Conservation (phyloP, 2,797 vertebrate species). For the Decapterus maruadsi region DNA sequence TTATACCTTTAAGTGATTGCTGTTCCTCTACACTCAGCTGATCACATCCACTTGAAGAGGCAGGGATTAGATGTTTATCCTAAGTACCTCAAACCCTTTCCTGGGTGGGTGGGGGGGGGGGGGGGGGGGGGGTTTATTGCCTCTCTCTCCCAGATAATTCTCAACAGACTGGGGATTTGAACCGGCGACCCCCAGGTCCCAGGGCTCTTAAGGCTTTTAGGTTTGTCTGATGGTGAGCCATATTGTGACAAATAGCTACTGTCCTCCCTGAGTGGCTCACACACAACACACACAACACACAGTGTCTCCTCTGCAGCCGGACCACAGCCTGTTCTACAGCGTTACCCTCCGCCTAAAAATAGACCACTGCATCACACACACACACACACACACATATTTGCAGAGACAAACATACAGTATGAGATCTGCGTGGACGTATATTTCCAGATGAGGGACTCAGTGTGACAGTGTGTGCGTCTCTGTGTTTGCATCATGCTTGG, state of each 20-base stretch:
- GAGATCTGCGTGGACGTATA: slow-evolving; percentile 22
- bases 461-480: slow-evolving; percentile 35
- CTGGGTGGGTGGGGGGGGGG: not conserved
- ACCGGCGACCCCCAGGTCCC: slow-evolving; percentile 32
- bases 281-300: slow-evolving; percentile 42
- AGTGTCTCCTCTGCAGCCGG: slow-evolving; percentile 54
- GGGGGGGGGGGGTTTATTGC: slow-evolving; percentile 34
- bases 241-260: slow-evolving; percentile 53
- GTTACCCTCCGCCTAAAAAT: slow-evolving; percentile 68
- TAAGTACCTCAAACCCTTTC: slow-evolving; percentile 9
- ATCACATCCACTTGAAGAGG: slow-evolving; percentile 21
- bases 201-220: slow-evolving; percentile 34
- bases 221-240: slow-evolving; percentile 38
- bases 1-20: too few relatives aligned
- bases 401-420: not conserved
- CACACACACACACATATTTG: not conserved
- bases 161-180: slow-evolving; percentile 37
- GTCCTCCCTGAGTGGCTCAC: slow-evolving; percentile 47
- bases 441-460: slow-evolving; percentile 25
- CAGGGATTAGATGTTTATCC: slow-evolving; percentile 9
- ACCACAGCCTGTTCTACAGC: slow-evolving; percentile 59
- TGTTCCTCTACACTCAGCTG: not conserved
- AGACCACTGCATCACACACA: slow-evolving; percentile 38
- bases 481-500: slow-evolving; percentile 58
- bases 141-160: slow-evolving; percentile 18